Conservation (phyloP, 2,113 vertebrate species). For the Phyllostomus hastatus region DNA sequence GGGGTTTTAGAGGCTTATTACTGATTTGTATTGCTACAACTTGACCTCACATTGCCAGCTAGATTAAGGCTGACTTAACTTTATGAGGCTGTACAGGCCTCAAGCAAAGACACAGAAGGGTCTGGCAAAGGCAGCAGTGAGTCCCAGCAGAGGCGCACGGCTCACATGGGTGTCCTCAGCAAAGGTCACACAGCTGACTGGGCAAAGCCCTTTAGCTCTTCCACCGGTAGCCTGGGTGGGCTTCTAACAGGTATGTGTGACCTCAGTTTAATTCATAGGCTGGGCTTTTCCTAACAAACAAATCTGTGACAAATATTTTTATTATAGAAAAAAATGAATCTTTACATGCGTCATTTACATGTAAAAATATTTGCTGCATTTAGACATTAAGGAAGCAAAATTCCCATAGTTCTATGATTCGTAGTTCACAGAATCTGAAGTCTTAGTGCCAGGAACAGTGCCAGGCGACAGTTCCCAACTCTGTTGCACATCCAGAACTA, state of each 20-base stretch:
- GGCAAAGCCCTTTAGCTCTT: not conserved
- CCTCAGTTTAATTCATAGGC: not conserved
- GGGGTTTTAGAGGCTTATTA: not conserved
- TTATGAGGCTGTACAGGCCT: not conserved
- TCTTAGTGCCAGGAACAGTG: not conserved
- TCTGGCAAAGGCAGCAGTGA: not conserved
- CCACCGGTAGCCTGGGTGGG: rapidly evolving
- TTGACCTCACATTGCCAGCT: not conserved
- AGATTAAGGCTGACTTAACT: not conserved
- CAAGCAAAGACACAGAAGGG: not conserved
- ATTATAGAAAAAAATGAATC: not conserved
- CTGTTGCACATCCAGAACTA: not conserved
- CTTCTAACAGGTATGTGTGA: not conserved
- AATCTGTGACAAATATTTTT: not conserved
- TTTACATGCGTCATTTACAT: not conserved
- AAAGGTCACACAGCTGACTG: not conserved
- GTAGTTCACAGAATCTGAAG: not conserved
- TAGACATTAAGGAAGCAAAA: not conserved
- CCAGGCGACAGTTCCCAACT: not conserved
- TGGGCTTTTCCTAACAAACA: not conserved
- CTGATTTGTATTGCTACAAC: not conserved
- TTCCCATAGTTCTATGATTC: not conserved
- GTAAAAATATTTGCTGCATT: not conserved
- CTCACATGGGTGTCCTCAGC: not conserved
- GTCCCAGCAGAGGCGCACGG: not conserved